phyloP scores from a whole-genome alignment of 2,888 invertebrate species.

The Philonicus albiceps region DNA sequence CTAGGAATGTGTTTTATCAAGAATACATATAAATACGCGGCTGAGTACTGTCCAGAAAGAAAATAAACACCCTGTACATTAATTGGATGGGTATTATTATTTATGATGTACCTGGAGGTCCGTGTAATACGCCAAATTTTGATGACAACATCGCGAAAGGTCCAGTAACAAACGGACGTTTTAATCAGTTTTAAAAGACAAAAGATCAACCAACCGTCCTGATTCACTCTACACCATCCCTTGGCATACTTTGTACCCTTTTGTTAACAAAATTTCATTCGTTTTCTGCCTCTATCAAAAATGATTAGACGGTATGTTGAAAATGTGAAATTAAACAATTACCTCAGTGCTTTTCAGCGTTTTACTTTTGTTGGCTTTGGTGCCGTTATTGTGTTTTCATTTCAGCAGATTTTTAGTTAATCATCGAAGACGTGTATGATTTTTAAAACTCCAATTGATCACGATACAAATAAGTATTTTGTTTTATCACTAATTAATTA shows the following conservation, averaged over 20 bases:
- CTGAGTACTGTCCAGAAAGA: conserved; percentile 2
- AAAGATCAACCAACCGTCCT: not conserved
- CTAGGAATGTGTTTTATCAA: not conserved
- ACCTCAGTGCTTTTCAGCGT: not conserved
- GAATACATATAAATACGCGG: conserved; percentile 6
- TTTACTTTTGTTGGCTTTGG: not conserved
- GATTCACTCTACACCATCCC: conserved; percentile 1
- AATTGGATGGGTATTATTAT: conserved; percentile 22
- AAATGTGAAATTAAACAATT: conserved; percentile 21
- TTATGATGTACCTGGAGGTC: conserved; percentile 32
- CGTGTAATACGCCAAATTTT: conserved; percentile 26
- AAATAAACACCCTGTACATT: not conserved
- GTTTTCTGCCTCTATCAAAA: not conserved
- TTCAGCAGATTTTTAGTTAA: not conserved
- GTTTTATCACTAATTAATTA: not conserved
- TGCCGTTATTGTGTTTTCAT: not conserved
- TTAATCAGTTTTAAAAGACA: conserved; percentile 3
- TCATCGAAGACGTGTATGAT: not conserved
- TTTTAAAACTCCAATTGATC: not conserved
- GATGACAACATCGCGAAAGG: conserved; percentile 16
- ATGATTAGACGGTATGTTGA: conserved; percentile 11
- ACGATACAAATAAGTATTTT: not conserved
- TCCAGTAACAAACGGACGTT: not conserved
- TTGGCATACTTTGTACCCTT: not conserved
- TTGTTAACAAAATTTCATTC: not conserved